Evolutionary conservation across 2,888 invertebrate species (phyloP), one percentile per base, ranked within the genome.

Genomic region (Tenthredo scrophulariae): DNA sequence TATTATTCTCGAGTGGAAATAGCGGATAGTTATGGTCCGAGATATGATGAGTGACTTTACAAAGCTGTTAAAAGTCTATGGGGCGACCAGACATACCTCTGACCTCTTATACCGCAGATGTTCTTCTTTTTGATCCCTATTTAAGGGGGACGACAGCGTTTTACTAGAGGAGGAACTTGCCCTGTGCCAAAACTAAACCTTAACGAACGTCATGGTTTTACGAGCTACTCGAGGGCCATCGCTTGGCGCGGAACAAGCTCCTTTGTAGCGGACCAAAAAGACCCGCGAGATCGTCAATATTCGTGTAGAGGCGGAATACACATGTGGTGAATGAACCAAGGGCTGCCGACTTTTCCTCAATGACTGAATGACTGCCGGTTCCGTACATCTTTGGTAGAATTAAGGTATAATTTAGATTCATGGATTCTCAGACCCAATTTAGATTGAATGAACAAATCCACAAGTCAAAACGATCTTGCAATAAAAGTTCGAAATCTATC

Each of bases 171-270:
- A 43, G 40, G 43, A 74, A 10, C 74, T 26, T 10, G 43, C 26
- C 40, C 43, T 46, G 74, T 74, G 74, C 26, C 43, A 74, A 74
- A 43, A 40, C 74, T 40, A 74, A 43, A 43, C 43, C 74, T 74
- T 74, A 74, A 74, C 26, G 74, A 74, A 74, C 74, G 40, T 74
- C 40, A 74, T 26, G 74, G 74, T 74, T 74, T 74, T 74, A 74
- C 74, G 40, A 74, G 74, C 74, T 74, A 74, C 74, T 74, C 74
- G 74, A 22, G 74, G 74, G 46, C 43, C 43, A 74, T 74, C 74
- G 40, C 26, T 26, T 40, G 5, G 74, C 22, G 40, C 43, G 4
- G 22, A 43, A 26, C 43, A 10, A 74, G 43, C 29, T 40, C 43
- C 43, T 74, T 29, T 43, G 67, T 33, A 67, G 33, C 26, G 67